Percentiles rank a stretch among this genome's conserved stretches.
These are phyloP conservation scores for Hesperia comma DNA, from an alignment of 2,888 invertebrate genomes.

Conservation along the genomic window DNA sequence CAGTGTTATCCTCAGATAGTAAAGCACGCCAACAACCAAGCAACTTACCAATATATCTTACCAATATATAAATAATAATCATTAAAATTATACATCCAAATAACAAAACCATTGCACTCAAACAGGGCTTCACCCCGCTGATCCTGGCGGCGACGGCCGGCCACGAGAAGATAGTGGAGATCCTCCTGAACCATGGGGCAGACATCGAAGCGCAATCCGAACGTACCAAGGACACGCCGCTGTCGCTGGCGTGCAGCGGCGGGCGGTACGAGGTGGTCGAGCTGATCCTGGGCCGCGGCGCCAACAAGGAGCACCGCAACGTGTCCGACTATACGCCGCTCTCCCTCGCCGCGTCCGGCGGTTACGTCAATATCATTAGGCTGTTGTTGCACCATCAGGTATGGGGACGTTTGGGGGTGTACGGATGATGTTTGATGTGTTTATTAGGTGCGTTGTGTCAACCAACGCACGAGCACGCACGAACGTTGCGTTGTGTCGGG, in stretches of 20 bases:
- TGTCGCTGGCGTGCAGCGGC: constrained; percentile 98
- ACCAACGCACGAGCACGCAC: too few species aligned
- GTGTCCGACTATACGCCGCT: constrained; percentile 99
- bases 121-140: constrained; percentile 95
- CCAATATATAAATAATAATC: too few species aligned
- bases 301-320: constrained; percentile 99
- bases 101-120: neutral
- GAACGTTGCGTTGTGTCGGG: too few species aligned
- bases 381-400: constrained; percentile 94
- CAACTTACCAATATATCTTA: too few species aligned
- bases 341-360: constrained; percentile 99
- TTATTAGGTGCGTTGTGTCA: too few species aligned
- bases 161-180: constrained; percentile 91
- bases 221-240: constrained; percentile 98
- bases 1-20: too few species aligned
- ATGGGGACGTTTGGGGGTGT: too few species aligned
- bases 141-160: constrained; percentile 99
- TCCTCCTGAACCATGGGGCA: constrained; percentile 96
- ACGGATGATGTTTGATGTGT: too few species aligned
- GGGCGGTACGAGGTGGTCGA: constrained; percentile 98
- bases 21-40: too few species aligned
- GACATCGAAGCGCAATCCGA: constrained; percentile 99
- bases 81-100: too few species aligned
- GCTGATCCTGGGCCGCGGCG: constrained; percentile 92
- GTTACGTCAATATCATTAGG: constrained; percentile 99